A percentile compares a stretch with the other conserved stretches of the same genome.
Evolutionary conservation across 2,797 vertebrate species (phyloP).

Genomic region (Lerista edwardsae): DNA sequence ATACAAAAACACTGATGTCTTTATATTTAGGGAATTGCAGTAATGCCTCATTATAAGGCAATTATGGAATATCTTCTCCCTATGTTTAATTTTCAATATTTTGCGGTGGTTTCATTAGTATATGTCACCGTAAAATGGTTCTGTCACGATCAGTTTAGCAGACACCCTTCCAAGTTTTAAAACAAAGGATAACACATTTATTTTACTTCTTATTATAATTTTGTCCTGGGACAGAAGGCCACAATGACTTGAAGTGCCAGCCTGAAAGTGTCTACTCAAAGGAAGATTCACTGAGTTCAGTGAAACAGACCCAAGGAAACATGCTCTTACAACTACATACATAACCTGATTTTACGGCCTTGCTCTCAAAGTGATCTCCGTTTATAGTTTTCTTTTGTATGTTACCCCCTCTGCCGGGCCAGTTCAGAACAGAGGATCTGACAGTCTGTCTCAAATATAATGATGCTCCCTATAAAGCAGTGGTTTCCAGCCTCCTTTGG

Average conservation of each 20-base stretch:
- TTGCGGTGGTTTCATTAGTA: background rate
- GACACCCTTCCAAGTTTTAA: background rate
- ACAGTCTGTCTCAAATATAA: too few species aligned
- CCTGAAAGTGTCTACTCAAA: background rate
- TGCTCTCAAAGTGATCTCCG: background rate
- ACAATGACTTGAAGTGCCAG: background rate
- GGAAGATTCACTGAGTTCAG: too few species aligned
- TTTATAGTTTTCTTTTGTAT: background rate
- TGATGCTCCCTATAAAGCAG: background rate
- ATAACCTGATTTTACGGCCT: background rate
- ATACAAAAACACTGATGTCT: slow-evolving; percentile 12
- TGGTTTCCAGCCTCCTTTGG: too few species aligned
- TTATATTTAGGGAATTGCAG: slow-evolving; percentile 15
- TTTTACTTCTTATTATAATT: background rate
- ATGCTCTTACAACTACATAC: too few species aligned
- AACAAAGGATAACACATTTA: background rate
- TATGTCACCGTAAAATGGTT: slow-evolving; percentile 7
- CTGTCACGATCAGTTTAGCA: background rate
- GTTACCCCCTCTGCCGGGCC: background rate
- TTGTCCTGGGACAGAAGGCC: background rate
- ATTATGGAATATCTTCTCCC: slow-evolving; percentile 4
- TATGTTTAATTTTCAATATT: slow-evolving; percentile 32
- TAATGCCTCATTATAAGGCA: slow-evolving; percentile 11
- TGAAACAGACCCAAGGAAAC: too few species aligned
- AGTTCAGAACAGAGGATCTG: background rate